phyloP scores from a whole-genome alignment of 2,113 vertebrate species.

The Scalopus aquaticus region DNA sequence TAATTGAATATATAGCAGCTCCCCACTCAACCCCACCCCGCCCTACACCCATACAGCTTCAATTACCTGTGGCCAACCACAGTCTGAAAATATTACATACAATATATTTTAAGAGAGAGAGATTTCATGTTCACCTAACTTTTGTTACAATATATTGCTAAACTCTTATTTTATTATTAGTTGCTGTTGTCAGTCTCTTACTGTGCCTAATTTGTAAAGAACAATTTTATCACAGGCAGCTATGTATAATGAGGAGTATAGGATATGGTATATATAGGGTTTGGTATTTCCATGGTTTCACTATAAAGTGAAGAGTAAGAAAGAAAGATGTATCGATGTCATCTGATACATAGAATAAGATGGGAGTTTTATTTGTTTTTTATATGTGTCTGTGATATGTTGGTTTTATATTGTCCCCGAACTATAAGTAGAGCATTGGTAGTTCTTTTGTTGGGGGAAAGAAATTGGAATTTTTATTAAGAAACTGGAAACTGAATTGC shows the following conservation, averaged over 20 bases:
- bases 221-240: background rate
- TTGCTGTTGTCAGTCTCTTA: background rate
- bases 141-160: background rate
- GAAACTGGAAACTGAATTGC: conserved; percentile 11
- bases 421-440: background rate
- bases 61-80: background rate
- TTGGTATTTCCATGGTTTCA: background rate
- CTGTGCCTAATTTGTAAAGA: background rate
- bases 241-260: background rate
- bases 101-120: background rate
- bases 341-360: background rate
- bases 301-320: background rate
- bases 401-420: background rate
- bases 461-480: conserved; percentile 6
- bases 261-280: background rate
- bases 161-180: background rate
- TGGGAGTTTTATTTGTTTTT: background rate
- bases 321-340: background rate
- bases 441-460: background rate
- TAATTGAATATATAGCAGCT: background rate
- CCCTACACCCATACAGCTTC: background rate
- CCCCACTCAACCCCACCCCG: background rate
- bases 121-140: background rate
- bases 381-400: background rate
- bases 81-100: background rate